Evolutionary conservation across 1,140 invertebrate genomes (phyloP).

Genomic region (Drosophila sp.): DNA sequence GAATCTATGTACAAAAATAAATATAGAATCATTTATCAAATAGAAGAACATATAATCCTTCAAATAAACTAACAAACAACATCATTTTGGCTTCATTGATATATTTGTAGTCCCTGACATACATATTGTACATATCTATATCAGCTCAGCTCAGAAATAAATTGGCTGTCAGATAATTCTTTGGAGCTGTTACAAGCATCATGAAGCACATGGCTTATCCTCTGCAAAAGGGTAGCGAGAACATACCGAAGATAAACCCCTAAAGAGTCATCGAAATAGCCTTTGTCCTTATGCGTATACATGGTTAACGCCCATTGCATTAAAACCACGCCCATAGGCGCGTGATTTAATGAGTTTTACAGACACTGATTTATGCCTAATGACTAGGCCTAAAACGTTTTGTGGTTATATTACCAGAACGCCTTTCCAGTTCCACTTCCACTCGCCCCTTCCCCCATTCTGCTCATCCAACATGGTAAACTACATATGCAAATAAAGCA

Average conservation of each 20-base stretch:
- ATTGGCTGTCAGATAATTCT: not conserved
- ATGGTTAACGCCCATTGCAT: constrained; percentile 42
- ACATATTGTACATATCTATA: too few species aligned
- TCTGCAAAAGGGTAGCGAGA: not conserved
- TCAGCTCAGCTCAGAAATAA: too few species aligned
- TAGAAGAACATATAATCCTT: too few species aligned
- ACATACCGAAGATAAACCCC: too few species aligned
- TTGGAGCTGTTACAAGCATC: not conserved
- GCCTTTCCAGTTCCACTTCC: constrained; percentile 17
- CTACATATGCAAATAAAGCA: constrained; percentile 55
- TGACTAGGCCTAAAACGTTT: constrained; percentile 61
- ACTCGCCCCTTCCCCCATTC: constrained; percentile 16
- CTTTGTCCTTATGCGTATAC: constrained; percentile 2
- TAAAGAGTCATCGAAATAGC: not conserved
- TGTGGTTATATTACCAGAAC: constrained; percentile 1
- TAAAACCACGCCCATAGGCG: constrained; percentile 29
- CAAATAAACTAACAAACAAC: too few species aligned
- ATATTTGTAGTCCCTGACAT: too few species aligned
- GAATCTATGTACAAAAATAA: too few species aligned
- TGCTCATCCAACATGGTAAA: constrained; percentile 7
- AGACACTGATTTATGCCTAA: constrained; percentile 70
- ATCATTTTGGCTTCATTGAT: too few species aligned
- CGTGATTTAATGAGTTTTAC: constrained; percentile 70
- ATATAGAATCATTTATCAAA: too few species aligned
- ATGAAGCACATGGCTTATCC: not conserved